These are phyloP conservation scores for Harpalus rubripes DNA, from an alignment of 2,888 invertebrate species.

Conservation along the genomic window DNA sequence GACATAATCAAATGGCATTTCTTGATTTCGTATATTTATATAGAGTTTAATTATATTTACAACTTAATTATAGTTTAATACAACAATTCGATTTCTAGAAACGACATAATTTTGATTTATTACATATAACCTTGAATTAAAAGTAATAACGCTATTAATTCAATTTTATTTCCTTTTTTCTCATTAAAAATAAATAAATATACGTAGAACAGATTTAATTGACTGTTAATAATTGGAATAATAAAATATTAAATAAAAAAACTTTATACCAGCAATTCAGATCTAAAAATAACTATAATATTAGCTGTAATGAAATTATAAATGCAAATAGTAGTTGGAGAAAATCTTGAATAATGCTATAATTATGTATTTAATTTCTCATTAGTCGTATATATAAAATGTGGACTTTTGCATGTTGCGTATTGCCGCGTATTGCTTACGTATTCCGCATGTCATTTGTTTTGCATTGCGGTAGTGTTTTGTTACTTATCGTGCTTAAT, in stretches of 20 bases:
- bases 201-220: constrained; percentile 36
- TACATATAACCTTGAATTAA: constrained; percentile 39
- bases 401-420: not conserved
- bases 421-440: not conserved
- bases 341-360: constrained; percentile 11
- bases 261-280: constrained; percentile 22
- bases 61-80: constrained; percentile 15
- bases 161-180: constrained; percentile 33
- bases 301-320: constrained; percentile 40
- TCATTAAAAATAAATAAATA: constrained; percentile 49
- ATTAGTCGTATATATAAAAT: constrained; percentile 36
- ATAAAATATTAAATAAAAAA: constrained; percentile 33
- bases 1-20: not conserved
- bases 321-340: constrained; percentile 1
- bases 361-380: constrained; percentile 44
- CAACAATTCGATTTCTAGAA: constrained; percentile 23
- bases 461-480: not conserved
- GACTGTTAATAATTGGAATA: constrained; percentile 50
- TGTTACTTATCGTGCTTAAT: constrained; percentile 4
- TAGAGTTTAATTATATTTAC: constrained; percentile 4
- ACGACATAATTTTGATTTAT: constrained; percentile 46
- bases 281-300: constrained; percentile 23
- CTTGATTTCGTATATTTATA: not conserved
- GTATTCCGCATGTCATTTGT: too few species aligned
- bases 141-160: constrained; percentile 39